phyloP scores from a whole-genome alignment of 1,140 invertebrate species.

The Pogonognathellus flavescens region DNA sequence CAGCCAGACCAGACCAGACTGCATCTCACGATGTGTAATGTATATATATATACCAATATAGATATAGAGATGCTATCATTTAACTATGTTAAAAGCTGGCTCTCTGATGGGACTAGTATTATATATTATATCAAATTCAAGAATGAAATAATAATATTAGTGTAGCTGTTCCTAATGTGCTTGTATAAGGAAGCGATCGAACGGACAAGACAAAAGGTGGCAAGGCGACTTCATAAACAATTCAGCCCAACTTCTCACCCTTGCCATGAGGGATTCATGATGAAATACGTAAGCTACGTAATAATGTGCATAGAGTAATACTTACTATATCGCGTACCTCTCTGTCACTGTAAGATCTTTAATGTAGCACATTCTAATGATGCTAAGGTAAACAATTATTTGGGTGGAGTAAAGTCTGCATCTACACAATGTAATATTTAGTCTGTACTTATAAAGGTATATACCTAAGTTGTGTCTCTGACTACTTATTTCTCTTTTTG shows the following conservation, averaged over 20 bases:
- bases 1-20: background rate
- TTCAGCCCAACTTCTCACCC: constrained; percentile 45
- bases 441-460: no score
- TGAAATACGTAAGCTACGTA: constrained; percentile 33
- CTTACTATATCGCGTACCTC: constrained; percentile 1
- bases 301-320: background rate
- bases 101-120: no score
- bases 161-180: constrained; percentile 6
- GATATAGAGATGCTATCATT: background rate
- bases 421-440: background rate
- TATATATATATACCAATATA: background rate
- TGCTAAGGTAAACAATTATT: constrained; percentile 5
- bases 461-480: no score
- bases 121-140: no score
- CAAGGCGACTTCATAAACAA: constrained; percentile 46
- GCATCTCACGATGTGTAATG: background rate
- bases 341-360: background rate
- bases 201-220: constrained; percentile 12
- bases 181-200: constrained; percentile 21
- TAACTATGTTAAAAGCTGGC: no score
- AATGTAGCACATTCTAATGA: background rate
- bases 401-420: background rate
- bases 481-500: no score
- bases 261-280: constrained; percentile 37
- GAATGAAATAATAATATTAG: constrained; percentile 8